Evolutionary conservation across 2,888 invertebrate species (phyloP), one percentile per base, ranked within the genome.

Genomic region (Ichneumon xanthorius): DNA sequence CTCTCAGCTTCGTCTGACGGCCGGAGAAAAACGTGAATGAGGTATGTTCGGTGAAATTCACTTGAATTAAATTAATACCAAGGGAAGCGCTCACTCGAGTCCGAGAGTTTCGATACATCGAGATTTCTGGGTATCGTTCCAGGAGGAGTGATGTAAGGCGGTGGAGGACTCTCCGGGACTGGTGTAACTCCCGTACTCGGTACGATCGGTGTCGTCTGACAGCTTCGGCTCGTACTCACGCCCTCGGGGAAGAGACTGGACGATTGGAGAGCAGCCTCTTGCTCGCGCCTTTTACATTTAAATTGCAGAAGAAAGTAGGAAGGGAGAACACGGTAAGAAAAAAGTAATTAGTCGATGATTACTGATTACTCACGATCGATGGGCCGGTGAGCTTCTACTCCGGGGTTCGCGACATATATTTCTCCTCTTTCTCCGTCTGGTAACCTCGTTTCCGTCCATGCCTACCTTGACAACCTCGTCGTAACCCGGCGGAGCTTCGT

Each of bases 401-500:
- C 86, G 81, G 7, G 87, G 83, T 45, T 87, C 87, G 14, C 82
- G 79, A 16, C 63, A 80, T 0, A 71, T 72, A 77, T 83, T 90
- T 11, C 88, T 84, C 55, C 82, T 88, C 67, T 90, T 92, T 80
- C 90, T 91, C 19, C 90, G 89, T 45, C 87, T 84, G 4, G 92
- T 90, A 45, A 93, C 90, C 87, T 95, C 94, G 84, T 93, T 93
- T 16, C 82, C 85, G 26, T 95, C 95, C 91, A 95, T 93, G 16
- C 95, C 94, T 67, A 95, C 91, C 89, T 96, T 96, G 45, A 96
- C 95, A n/a, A 96, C 95, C 84, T 96, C 96, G 82, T 96, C 96
- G 89, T 97, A 97, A 85, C 96, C 96, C 0, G 97, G 97, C 0
- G 97, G 97, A 0, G 96, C 95, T 91, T 97, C 97, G 92, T 97